phyloP scores from a whole-genome alignment of 2,888 invertebrate genomes.

The Caenorhabditis sp. region DNA sequence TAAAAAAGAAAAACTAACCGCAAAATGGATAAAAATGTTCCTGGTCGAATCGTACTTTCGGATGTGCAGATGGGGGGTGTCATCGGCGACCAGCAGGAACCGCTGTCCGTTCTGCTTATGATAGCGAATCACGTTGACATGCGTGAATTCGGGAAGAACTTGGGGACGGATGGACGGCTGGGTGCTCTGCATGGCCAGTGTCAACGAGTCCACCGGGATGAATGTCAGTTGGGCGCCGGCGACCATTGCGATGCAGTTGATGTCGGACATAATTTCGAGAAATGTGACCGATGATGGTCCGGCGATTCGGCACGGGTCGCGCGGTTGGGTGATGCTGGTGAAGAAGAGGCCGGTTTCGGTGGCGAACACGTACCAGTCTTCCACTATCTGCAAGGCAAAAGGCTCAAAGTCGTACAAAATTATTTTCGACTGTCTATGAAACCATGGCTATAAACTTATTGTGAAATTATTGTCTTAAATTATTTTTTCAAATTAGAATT shows the following conservation, averaged over 20 bases:
- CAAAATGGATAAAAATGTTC: constrained; percentile 74
- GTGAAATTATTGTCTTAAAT: too few relatives aligned
- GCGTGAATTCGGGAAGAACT: constrained; percentile 51
- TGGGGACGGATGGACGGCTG: constrained; percentile 68
- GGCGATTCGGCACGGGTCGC: constrained; percentile 73
- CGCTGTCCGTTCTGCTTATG: constrained; percentile 53
- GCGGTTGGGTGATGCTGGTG: constrained; percentile 67
- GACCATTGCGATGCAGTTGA: constrained; percentile 63
- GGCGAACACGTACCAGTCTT: constrained; percentile 76
- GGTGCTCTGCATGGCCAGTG: constrained; percentile 51
- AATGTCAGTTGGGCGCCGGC: constrained; percentile 54
- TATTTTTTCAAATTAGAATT: too few relatives aligned
- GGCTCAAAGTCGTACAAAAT: too few relatives aligned
- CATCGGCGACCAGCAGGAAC: constrained; percentile 65
- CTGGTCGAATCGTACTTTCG: constrained; percentile 74
- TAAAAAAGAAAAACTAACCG: constrained; percentile 67
- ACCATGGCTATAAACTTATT: too few relatives aligned
- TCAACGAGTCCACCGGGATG: constrained; percentile 62
- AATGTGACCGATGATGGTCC: constrained; percentile 71
- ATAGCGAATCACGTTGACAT: constrained; percentile 52
- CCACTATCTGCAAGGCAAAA: constrained; percentile 66
- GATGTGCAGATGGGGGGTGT: constrained; percentile 73
- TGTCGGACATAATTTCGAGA: constrained; percentile 68
- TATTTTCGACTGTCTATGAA: too few relatives aligned
- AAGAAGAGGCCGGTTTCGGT: constrained; percentile 78